Conservation (phyloP, 2,113 vertebrate species). For the Alexandromys fortis region DNA sequence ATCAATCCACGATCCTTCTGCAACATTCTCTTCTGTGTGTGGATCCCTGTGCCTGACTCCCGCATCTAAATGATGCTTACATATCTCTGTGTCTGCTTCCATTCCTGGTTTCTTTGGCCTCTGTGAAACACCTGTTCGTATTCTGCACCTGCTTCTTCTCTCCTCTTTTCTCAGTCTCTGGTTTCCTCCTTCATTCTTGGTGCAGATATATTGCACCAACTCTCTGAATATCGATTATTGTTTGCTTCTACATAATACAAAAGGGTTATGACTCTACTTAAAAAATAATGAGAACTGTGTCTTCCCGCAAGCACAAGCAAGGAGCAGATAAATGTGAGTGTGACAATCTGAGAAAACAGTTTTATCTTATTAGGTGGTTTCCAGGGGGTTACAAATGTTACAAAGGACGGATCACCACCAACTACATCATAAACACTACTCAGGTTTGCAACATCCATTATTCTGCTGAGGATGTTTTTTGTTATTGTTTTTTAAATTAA, state of each 20-base stretch:
- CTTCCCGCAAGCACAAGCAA: slow-evolving; percentile 25
- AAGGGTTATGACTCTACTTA: slow-evolving; percentile 65
- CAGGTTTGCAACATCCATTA: neutral
- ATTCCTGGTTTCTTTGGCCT: neutral
- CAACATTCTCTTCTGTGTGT: neutral
- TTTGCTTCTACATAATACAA: slow-evolving; percentile 67
- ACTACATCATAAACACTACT: slow-evolving; percentile 27
- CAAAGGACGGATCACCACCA: slow-evolving; percentile 33
- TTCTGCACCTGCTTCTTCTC: neutral
- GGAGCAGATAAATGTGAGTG: slow-evolving; percentile 38
- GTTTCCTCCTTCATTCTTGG: slow-evolving; percentile 27
- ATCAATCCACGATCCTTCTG: neutral
- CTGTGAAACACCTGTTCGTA: neutral
- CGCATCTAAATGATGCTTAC: neutral
- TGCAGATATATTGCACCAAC: slow-evolving; percentile 20
- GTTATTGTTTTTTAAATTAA: slow-evolving; percentile 24
- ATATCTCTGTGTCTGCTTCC: neutral
- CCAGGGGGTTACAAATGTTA: slow-evolving; percentile 41
- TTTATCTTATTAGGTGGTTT: slow-evolving; percentile 53
- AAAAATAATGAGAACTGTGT: slow-evolving; percentile 72
- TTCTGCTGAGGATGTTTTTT: neutral
- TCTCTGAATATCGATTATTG: slow-evolving; percentile 57
- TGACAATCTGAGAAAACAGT: slow-evolving; percentile 61
- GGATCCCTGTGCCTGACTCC: neutral
- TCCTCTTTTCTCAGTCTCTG: neutral